Evolutionary conservation across 2,888 invertebrate species (phyloP), one percentile per base, ranked within the genome.

Genomic region (Dendrolimus houi): DNA sequence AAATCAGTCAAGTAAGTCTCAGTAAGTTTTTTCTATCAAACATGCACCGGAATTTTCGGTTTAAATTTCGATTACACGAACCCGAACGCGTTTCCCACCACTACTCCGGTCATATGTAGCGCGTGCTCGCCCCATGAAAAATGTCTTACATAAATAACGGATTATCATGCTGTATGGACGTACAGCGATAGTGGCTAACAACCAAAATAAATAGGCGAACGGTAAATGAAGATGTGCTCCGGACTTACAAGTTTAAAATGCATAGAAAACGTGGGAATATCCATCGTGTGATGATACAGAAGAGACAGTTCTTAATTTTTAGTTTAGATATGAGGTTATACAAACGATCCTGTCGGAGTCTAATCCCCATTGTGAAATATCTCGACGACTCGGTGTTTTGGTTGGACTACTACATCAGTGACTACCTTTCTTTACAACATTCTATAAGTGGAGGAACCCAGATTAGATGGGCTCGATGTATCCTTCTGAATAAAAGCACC

Each of bases 141-240:
- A 88, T 86, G 74, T 77, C 68, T 62, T 65, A 77, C 83, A 89
- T 90, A 86, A 88, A 90, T 90, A 87, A 88, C 83, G 77, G 87
- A 88, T 89, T 89, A 89, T 86, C 88, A 79, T 78, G 72, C 77
- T 75, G 81, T 87, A 87, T 83, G 75, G 76, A 77, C 75, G 77
- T 83, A 82, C 80, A 80, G 76, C 84, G 85, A 87, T 87, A 83
- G 77, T 70, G 66, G 72, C 73, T 72, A 77, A 81, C 83, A 81
- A 81, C 77, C 75, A 72, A 83, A 83, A 85, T 85, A 87, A 85
- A 85, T 85, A 83, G 81, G 68, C 72, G 74, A 82, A 85, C 83
- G 83, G 85, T 84, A 84, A 83, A 87, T 81, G 78, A 83, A 82
- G 83, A 72, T 79, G 79, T 81, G 75, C 72, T 71, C 70, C 68